Evolutionary conservation across 2,888 invertebrate genomes (phyloP), one percentile per base, ranked within the genome.

Genomic region (Trisateles emortualis): DNA sequence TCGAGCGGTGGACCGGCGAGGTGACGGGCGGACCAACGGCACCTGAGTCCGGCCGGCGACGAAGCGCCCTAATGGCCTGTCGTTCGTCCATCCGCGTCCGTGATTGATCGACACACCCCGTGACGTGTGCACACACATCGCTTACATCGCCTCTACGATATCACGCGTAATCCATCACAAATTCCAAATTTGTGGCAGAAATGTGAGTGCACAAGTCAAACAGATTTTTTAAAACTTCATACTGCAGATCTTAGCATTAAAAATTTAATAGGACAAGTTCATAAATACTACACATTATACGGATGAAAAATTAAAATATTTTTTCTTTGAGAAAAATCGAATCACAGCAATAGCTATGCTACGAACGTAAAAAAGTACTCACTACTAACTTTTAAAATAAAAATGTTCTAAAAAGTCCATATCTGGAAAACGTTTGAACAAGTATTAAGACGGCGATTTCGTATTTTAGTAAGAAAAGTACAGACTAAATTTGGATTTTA

Each of bases 21-120:
- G 74, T 72, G 67, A 64, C 67, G 71, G 66, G 53, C 60, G 62
- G 57, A 72, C 59, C 60, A 60, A 44, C 74, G 78, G 78, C 86
- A 88, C 87, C 89, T 87, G 89, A 79, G 84, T 79, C 65, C 70
- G 59, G 63, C 52, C 54, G 68, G 62, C 82, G 79, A 79, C 79
- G 78, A 76, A 76, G 74, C 81, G 76, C 76, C 81, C 90, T 91
- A 91, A 92, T 91, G 91, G 90, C 83, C 86, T 91, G 90, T 90
- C 90, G 83, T 77, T 78, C 84, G 88, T 88, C 87, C 88, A 86
- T 88, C 87, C 86, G 79, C 80, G 76, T 63, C 79, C 58, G 86
- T 91, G 91, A 91, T 91, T 90, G 91, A 92, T 92, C 88, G 90
- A 86, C 88, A 83, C 83, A 79, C 83, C 82, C 78, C 78, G 76